These are phyloP conservation scores for Temnothorax ravouxi DNA, from an alignment of 2,888 invertebrate species.

Conservation along the genomic window DNA sequence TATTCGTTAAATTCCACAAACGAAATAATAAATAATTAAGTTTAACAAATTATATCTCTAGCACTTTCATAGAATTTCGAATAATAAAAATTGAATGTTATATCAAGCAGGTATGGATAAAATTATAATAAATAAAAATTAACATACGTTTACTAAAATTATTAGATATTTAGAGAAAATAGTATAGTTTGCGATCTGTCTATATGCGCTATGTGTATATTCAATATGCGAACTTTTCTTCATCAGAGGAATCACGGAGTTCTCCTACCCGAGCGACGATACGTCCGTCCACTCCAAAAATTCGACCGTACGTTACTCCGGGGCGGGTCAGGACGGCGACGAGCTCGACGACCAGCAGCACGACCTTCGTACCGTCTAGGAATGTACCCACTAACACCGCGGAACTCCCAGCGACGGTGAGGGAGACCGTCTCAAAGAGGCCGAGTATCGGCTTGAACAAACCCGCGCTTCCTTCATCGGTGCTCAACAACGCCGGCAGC, in stretches of 20 bases:
- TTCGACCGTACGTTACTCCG: conserved; percentile 82
- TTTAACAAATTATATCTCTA: background rate
- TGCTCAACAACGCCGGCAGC: conserved; percentile 85
- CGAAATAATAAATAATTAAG: background rate
- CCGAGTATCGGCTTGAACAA: conserved; percentile 81
- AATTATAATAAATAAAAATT: background rate
- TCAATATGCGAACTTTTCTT: background rate
- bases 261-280: conserved; percentile 77
- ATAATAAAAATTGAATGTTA: background rate
- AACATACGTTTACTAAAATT: background rate
- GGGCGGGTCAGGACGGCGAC: conserved; percentile 80
- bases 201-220: background rate
- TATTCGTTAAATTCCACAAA: background rate
- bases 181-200: background rate
- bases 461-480: conserved; percentile 77
- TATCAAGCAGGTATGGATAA: background rate
- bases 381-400: conserved; percentile 61
- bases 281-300: conserved; percentile 83
- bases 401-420: conserved; percentile 83
- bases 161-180: background rate
- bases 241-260: conserved; percentile 87
- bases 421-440: conserved; percentile 81
- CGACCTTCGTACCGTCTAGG: conserved; percentile 75
- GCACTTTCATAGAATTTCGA: background rate
- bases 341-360: conserved; percentile 74